Base-by-base conservation (phyloP, 2,113 vertebrate species). In the Turdus rufiventris region DNA sequence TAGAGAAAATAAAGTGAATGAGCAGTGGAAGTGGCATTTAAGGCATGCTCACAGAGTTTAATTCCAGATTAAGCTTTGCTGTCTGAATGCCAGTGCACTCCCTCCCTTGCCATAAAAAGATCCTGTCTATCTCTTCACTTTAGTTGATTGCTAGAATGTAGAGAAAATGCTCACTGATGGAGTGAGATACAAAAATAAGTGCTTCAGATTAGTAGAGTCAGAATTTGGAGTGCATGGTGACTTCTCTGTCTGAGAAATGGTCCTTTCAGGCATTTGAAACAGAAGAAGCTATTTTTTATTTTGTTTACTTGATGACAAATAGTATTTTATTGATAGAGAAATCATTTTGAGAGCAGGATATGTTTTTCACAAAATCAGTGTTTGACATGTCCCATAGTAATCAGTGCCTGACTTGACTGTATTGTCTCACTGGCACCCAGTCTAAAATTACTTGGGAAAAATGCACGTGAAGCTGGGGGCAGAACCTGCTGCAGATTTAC, bases 31-130 rank as follows among this genome's bases (percentile, higher is more conserved):
- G 23, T 68, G 62, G 60, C 61, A 65, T 89, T 86, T 91, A 78
- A 66, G 68, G 91, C 78, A 79, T 0, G 3, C 67, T 57, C 0
- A 0, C 56, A 45, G 86, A 88, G 63, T 81, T 87, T 97, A 94
- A 93, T 96, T 96, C 96, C 83, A 81, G 89, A 91, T 96, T 94
- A 96, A 84, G 77, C 86, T 93, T 93, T 43, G 8, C n/a, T 84
- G 72, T 91, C 85, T 81, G 87, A 84, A 81, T 92, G 93, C 61
- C 91, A 87, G 8, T 78, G 91, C 74, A 51, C 76, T 96, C 20
- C 0, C 65, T 96, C 77, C 53, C 84, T 94, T 86, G 48, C 87
- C 78, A 63, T 93, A 86, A 85, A 94, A 28, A 86, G 53, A 78
- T 94, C 74, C 66, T 75, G 82, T 91, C 93, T 83, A 4, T 83